Evolutionary conservation across 2,113 vertebrate species (phyloP), one percentile per base, ranked within the genome.

Genomic region (Gymnobelideus leadbeateri): DNA sequence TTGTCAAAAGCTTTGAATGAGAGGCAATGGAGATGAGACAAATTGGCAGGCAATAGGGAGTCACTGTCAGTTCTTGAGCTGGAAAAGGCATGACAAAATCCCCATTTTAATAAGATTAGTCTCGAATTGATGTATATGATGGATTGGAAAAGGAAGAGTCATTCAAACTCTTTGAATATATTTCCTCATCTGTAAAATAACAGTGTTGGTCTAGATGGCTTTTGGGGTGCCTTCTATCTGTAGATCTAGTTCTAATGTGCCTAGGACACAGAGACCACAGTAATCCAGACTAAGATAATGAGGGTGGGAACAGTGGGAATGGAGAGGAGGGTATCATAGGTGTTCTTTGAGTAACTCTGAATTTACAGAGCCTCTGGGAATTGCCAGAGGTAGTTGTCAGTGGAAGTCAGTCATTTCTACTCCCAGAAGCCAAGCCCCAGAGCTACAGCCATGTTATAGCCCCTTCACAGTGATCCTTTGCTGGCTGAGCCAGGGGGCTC

Each of bases 351-450:
- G 14, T 6, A 0, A 28, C 11, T 26, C 2, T 54, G 57, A 54
- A 37, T 28, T 8, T 46, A 16, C 3, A 0, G 43, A 53, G 51
- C 6, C 4, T 37, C 37, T 2, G 1, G n/a, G 14, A 5, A 0
- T 93, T 1, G 0, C 0, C 0, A 6, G 3, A 12, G 2, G 19
- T 5, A 10, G n/a, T 24, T 91, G 26, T 6, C 55, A 16, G 8
- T 9, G 4, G 31, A 77, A n/a, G 14, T 50, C 53, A 1, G 43
- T 0, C 16, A 16, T 43, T 26, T 31, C 24, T 3, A 0, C n/a
- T 89, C 5, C 3, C 31, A 37, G 19, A 43, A 37, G 3, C 25
- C 90, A 91, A 54, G 49, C 16, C 55, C 50, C 28, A 10, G 19
- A 24, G 0, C 25, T 12, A 14, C 43, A 1, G 1, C 2, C 1